Evolutionary conservation across 2,888 invertebrate genomes (phyloP).

Genomic region (Hemicrepidius hirtus): DNA sequence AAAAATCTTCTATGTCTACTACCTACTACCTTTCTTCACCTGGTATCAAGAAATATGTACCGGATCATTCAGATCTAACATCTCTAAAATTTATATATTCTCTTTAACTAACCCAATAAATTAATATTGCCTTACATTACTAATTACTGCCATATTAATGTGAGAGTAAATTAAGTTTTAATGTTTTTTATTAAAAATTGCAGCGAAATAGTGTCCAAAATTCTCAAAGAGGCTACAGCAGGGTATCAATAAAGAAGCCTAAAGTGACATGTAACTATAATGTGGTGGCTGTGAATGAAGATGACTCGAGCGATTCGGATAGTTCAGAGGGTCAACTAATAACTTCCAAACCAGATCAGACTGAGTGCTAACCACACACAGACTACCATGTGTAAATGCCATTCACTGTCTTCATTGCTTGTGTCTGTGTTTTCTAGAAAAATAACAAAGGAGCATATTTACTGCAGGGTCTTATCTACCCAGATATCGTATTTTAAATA

Average conservation of each 20-base stretch:
- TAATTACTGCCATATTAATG: too few species aligned
- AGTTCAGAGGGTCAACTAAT: constrained; percentile 68
- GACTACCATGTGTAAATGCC: constrained; percentile 58
- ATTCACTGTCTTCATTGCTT: constrained; percentile 68
- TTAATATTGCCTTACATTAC: too few species aligned
- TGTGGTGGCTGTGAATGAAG: constrained; percentile 70
- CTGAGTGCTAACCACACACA: constrained; percentile 65
- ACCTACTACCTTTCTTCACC: too few species aligned
- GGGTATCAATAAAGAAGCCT: constrained; percentile 71
- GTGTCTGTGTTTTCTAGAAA: constrained; percentile 60
- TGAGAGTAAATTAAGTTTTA: too few species aligned
- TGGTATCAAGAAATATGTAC: too few species aligned
- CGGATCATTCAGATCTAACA: too few species aligned
- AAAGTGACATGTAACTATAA: constrained; percentile 73
- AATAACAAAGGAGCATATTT: constrained; percentile 50
- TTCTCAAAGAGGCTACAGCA: constrained; percentile 68
- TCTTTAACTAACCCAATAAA: too few species aligned
- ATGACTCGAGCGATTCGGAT: constrained; percentile 70
- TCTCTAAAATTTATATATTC: too few species aligned
- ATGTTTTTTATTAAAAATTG: constrained; percentile 38
- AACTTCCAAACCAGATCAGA: constrained; percentile 66
- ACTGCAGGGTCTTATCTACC: constrained; percentile 46
- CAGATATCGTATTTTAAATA: constrained; percentile 54
- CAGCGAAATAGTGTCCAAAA: constrained; percentile 69
- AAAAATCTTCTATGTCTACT: too few species aligned